Evolutionary conservation across 2,797 vertebrate genomes (phyloP).

Genomic region (Gorsachius magnificus): DNA sequence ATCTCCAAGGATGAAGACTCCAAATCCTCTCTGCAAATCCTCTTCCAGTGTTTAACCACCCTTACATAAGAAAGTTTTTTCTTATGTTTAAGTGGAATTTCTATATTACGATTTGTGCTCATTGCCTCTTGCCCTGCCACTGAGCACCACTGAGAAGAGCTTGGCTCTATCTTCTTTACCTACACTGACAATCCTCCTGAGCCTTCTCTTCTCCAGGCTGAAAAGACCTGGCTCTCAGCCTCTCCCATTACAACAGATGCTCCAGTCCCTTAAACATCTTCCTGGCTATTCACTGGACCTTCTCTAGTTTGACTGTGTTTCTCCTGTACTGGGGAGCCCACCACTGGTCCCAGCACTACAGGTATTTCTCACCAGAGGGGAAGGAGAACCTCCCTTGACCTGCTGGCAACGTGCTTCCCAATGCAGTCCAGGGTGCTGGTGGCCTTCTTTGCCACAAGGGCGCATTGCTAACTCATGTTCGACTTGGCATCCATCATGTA

Average conservation of each 20-base stretch:
- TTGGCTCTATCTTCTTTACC: background rate
- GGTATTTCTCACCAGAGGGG: background rate
- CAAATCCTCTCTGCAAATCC: background rate
- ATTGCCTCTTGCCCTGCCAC: background rate
- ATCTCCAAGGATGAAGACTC: background rate
- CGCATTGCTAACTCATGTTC: background rate
- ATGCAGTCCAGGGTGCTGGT: background rate
- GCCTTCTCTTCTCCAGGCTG: background rate
- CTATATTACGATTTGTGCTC: background rate
- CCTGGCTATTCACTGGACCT: background rate
- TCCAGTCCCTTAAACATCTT: background rate
- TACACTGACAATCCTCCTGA: background rate
- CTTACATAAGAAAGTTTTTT: background rate
- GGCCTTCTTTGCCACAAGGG: background rate
- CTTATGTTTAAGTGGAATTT: background rate
- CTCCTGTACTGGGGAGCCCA: background rate
- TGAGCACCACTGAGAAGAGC: background rate
- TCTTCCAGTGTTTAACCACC: background rate
- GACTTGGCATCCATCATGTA: fast-evolving
- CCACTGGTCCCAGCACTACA: background rate
- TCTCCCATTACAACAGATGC: background rate
- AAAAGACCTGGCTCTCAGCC: background rate
- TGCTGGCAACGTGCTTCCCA: background rate
- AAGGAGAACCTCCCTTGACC: too few relatives aligned
- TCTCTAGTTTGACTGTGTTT: background rate